These are phyloP conservation scores for Frieseomelitta varia DNA, from an alignment of 1,140 invertebrate genomes.

Conservation along the genomic window DNA sequence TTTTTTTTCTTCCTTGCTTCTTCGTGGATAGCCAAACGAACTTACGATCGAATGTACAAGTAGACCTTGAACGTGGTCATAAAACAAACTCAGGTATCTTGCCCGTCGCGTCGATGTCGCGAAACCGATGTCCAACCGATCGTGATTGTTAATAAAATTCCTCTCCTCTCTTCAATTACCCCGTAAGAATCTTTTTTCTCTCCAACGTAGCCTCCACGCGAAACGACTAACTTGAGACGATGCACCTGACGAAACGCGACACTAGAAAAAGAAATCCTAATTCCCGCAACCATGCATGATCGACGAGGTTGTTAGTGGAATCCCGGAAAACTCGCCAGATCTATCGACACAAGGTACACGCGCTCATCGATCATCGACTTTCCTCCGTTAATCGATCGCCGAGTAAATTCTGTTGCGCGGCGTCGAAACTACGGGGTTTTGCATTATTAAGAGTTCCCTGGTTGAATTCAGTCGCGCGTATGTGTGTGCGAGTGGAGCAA, in stretches of 20 bases:
- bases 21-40: conserved; percentile 22
- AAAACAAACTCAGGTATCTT: conserved; percentile 45
- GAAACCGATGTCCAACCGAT: conserved; percentile 36
- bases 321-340: conserved; percentile 11
- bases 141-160: conserved; percentile 16
- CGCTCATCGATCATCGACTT: conserved; percentile 63
- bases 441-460: conserved; percentile 61
- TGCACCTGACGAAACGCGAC: not conserved
- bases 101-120: not conserved
- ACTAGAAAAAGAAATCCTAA: not conserved
- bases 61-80: conserved; percentile 50
- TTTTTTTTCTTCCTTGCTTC: not conserved
- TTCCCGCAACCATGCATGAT: not conserved
- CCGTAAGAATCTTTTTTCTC: not conserved
- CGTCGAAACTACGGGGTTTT: conserved; percentile 52
- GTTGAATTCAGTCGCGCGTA: conserved; percentile 45
- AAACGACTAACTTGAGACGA: not conserved
- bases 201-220: not conserved
- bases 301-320: conserved; percentile 3
- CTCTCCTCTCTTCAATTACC: not conserved
- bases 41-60: conserved; percentile 51
- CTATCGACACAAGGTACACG: conserved; percentile 34
- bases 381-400: conserved; percentile 31
- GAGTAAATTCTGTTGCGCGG: conserved; percentile 54
- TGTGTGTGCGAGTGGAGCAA: conserved; percentile 26